Evolutionary conservation across 2,113 vertebrate species (phyloP).

Genomic region (Melanerpes aurifrons): DNA sequence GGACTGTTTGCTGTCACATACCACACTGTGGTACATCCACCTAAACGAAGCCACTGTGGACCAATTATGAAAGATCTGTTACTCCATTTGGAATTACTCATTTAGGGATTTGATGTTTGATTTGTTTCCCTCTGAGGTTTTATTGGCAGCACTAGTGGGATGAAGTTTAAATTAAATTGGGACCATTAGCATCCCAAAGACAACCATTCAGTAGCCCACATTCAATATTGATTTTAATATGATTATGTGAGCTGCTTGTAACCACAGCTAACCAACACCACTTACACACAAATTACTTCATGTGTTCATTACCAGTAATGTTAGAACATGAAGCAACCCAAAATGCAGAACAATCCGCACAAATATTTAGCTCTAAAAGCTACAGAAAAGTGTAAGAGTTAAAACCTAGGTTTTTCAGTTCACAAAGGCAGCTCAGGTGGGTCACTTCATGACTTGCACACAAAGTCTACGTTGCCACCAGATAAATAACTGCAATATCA

Average conservation of each 20-base stretch:
- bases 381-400: not conserved
- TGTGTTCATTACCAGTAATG: not conserved
- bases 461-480: not conserved
- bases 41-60: conserved; percentile 10
- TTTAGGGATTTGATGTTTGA: conserved; percentile 51
- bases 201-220: conserved; percentile 17
- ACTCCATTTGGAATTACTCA: conserved; percentile 27
- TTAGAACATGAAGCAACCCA: not conserved
- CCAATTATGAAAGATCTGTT: conserved; percentile 31
- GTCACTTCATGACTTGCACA: not conserved
- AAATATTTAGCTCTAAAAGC: not conserved
- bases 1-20: not conserved
- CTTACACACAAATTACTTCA: conserved; percentile 10
- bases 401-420: not conserved
- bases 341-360: not conserved
- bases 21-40: not conserved
- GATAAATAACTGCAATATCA: not conserved
- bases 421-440: not conserved
- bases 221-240: conserved; percentile 58
- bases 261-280: conserved; percentile 31
- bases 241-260: conserved; percentile 35
- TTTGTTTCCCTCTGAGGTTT: conserved; percentile 64
- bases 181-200: conserved; percentile 37
- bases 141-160: conserved; percentile 23
- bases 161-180: conserved; percentile 56